Evolutionary conservation across 1,140 invertebrate species (phyloP).

Genomic region (Zaprionus ghesquierei): DNA sequence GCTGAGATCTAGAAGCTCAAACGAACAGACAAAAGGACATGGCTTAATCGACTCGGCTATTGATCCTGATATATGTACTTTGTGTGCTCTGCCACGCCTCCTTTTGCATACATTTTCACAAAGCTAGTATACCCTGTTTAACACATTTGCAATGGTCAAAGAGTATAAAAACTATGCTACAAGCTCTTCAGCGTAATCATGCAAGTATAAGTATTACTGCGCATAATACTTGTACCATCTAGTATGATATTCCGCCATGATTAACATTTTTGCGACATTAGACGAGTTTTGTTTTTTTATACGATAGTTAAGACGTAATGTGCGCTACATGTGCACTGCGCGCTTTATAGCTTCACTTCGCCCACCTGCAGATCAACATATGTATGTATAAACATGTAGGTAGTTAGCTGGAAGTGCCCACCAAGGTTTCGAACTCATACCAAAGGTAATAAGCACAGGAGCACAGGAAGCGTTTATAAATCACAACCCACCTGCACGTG

Average conservation of each 20-base stretch:
- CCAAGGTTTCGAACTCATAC: slow-evolving; percentile 9
- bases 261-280: slow-evolving; percentile 11
- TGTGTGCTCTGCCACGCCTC: too few species aligned
- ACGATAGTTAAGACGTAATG: background rate
- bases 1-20: too few species aligned
- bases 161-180: background rate
- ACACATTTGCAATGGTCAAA: too few species aligned
- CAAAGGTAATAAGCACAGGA: slow-evolving; percentile 15
- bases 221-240: background rate
- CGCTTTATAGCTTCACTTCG: slow-evolving; percentile 5
- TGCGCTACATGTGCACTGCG: slow-evolving; percentile 7
- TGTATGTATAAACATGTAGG: background rate
- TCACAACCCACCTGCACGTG: slow-evolving; percentile 32
- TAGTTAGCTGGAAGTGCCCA: background rate
- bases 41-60: too few species aligned
- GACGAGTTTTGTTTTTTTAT: slow-evolving; percentile 11
- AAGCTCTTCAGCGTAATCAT: background rate
- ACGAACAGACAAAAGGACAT: too few species aligned
- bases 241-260: background rate
- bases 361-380: background rate
- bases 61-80: too few species aligned
- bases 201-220: background rate
- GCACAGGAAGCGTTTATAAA: slow-evolving; percentile 16
- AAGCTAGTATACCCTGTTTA: too few species aligned
- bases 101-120: too few species aligned